These are phyloP conservation scores for Plestiodon gilberti DNA, from an alignment of 2,113 vertebrate species.

Conservation along the genomic window DNA sequence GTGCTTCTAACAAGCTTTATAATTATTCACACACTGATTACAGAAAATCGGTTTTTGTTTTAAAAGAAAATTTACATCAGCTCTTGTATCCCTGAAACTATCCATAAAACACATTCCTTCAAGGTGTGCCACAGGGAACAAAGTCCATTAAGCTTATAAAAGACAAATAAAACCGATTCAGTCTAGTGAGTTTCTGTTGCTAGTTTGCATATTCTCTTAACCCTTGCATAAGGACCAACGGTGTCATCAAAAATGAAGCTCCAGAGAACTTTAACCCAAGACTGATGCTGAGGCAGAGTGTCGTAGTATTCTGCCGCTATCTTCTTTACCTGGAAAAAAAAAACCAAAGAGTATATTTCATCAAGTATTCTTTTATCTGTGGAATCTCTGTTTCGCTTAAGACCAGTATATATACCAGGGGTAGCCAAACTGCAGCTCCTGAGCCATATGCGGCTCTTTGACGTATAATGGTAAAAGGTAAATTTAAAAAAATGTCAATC, in stretches of 20 bases:
- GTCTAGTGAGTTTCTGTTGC: slow-evolving; percentile 55
- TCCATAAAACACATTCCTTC: background rate
- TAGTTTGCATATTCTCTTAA: slow-evolving; percentile 89
- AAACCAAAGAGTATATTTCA: background rate
- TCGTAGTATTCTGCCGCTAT: slow-evolving; percentile 96
- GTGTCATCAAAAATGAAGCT: slow-evolving; percentile 93
- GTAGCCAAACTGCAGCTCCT: no score
- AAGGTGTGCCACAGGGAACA: no score
- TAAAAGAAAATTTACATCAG: background rate
- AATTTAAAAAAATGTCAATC: no score
- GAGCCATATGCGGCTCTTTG: no score
- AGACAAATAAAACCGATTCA: no score
- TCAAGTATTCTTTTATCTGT: background rate
- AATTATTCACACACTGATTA: slow-evolving; percentile 3
- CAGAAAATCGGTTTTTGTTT: background rate
- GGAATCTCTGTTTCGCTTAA: background rate
- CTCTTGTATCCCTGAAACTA: slow-evolving; percentile 12
- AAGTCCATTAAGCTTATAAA: background rate
- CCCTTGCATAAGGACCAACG: slow-evolving; percentile 89
- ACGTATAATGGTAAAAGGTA: no score
- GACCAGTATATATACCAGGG: background rate
- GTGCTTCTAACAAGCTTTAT: slow-evolving; percentile 5
- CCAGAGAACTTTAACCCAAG: slow-evolving; percentile 93
- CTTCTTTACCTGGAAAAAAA: slow-evolving; percentile 86
- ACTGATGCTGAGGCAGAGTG: slow-evolving; percentile 90